Evolutionary conservation across 2,113 vertebrate species (phyloP), one percentile per base, ranked within the genome.

Genomic region (Pheucticus melanocephalus): DNA sequence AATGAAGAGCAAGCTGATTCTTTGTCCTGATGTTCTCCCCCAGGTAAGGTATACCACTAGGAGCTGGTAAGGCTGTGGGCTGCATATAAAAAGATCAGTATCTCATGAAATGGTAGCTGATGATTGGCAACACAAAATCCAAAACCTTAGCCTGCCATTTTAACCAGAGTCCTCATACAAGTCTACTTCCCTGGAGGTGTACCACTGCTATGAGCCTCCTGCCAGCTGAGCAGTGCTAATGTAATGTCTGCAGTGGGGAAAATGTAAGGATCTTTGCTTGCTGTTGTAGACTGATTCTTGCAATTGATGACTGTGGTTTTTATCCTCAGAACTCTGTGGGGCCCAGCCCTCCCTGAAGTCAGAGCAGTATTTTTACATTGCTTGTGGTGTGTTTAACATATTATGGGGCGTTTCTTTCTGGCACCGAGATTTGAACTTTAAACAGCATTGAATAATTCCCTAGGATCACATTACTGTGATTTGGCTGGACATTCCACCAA

Each of bases 401-500:
- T 88, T 79, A 68, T 15, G 63, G 77, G 89, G 66, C 4, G 45
- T 95, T 92, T 40, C 87, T 64, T 65, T 72, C 71, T 92, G 59
- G 86, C 95, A 81, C 15, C 31, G 35, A 72, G 28, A 44, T 42
- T 27, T 69, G 88, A 94, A 79, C 92, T 96, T 94, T 86, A 91
- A 79, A 53, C 85, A 82, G 57, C 84, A 90, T 95, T 92, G 60
- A 83, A 79, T 86, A 95, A 90, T 92, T 91, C 72, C 54, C 54
- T 51, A 82, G 65, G 88, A 92, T 77, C 90, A 37, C 81, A 73
- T 96, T 95, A 88, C 75, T n/a, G 9, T 45, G 54, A 93, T 64
- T 73, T 97, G 92, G 78, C 86, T 90, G 94, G 95, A 95, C 71
- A 44, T 61, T 84, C 42, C n/a, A 75, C 31, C 61, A 92, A 59